Evolutionary conservation across 1,140 invertebrate genomes (phyloP), one percentile per base, ranked within the genome.

Genomic region (Lanistes nyassanus): DNA sequence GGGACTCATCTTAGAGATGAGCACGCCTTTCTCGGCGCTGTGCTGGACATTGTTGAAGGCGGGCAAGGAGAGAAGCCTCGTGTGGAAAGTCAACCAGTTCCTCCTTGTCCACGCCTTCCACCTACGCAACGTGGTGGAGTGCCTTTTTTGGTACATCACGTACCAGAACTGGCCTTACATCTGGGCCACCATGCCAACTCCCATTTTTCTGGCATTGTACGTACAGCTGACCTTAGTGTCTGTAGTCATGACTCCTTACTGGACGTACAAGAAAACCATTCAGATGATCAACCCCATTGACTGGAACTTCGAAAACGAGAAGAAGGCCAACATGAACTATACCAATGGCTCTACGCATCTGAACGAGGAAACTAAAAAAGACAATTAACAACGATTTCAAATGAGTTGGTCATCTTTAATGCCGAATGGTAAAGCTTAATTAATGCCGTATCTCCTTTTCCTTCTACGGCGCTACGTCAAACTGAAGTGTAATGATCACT

Each of bases 261-360:
- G 87, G 87, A 87, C 86, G 2, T 88, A 85, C 79, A 85, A 85
- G 77, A 88, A 88, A 78, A 88, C 87, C 0, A 75, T 79, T 23
- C 87, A 88, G 76, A 83, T 86, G 80, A 80, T 87, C 42, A 84
- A 78, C 39, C 85, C 83, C 0, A 82, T 85, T 3, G 86, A 87
- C 75, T 87, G 85, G 84, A 87, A 86, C 76, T 86, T 87, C 60
- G 81, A 84, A 51, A 60, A 13, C 16, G 21, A 70, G 55, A 65
- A 64, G 37, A 7, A 29, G 19, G 53, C 7, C 13, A 55, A 56
- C 31, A 23, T 34, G 21, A n/a, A 53, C 53, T 31, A 55, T 31
- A n/a, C 68, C 9, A 47, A 47, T 47, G 42, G 42, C 2, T 13
- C 9, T 47, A 6, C 42, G 1, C 9, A 47, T n/a, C n/a, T n/a